Base-by-base conservation (phyloP, 2,888 invertebrate species). In the Phragmatobia fuliginosa region DNA sequence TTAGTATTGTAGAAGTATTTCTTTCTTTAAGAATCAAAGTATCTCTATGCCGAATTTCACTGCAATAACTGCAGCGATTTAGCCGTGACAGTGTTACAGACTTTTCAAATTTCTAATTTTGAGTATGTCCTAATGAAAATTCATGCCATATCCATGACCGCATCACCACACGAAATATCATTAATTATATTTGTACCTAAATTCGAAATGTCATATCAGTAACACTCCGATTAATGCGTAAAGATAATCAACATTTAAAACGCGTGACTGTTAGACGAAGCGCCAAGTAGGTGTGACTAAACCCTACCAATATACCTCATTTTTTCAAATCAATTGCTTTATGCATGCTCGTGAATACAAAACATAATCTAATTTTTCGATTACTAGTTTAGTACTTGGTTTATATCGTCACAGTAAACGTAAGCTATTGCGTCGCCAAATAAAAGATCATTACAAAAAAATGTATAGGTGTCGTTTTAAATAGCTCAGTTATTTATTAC, bases 241-340 rank as follows among this genome's bases (percentile, higher is more conserved):
- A 61, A 67, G 4, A 52, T 62, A 66, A 64, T 66, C n/a, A 70
- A 25, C 31, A 72, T 45, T 56, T 25, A 64, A 62, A 69, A 62
- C 25, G 59, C 67, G 33, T 80, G 70, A 73, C 66, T 52, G 28
- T 65, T 14, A 62, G 62, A 73, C 45, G 7, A 72, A 58, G 70
- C 67, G 32, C 63, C 64, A 79, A 68, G 49, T 65, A 66, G 11
- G 41, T 67, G 36, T 59, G 49, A 67, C 69, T 49, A 73, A 72
- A 60, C 25, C 28, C 45, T 38, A 16, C 38, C 33, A 56, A 41
- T 33, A 66, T 68, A 7, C 49, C 28, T 56, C 4, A 65, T 74
- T 62, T 41, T 32, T 62, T 52, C 65, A 62, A 73, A 74, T 36
- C 45, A 73, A 74, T 72, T 36, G 45, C 11, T 38, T 70, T 49